Evolutionary conservation across 2,797 vertebrate genomes (phyloP).

Genomic region (Helarctos malayanus): DNA sequence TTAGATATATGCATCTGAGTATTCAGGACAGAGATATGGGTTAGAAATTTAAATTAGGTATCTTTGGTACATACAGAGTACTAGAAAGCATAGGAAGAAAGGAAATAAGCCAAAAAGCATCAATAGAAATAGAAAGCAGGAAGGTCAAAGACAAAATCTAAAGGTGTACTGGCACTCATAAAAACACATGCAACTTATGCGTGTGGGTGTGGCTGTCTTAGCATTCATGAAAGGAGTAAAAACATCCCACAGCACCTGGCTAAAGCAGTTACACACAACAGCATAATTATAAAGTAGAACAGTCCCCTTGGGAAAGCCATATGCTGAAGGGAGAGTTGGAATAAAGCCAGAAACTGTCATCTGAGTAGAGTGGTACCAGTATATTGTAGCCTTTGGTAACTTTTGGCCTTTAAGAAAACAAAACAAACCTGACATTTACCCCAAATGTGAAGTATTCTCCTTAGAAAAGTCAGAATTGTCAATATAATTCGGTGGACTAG

Average conservation of each 20-base stretch:
- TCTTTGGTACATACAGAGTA: not conserved
- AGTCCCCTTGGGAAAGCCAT: constrained; percentile 60
- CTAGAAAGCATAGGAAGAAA: not conserved
- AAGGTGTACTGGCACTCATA: not conserved
- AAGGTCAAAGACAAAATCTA: not conserved
- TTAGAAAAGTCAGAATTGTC: not conserved
- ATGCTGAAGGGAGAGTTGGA: constrained; percentile 64
- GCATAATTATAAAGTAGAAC: constrained; percentile 71
- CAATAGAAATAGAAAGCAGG: not conserved
- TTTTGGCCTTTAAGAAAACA: not conserved
- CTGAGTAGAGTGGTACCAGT: not conserved
- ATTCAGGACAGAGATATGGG: not conserved
- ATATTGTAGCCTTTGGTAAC: not conserved
- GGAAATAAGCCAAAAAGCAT: not conserved
- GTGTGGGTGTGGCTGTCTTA: not conserved
- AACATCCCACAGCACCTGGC: constrained; percentile 64
- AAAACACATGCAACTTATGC: not conserved
- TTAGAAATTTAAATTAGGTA: not conserved
- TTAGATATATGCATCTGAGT: not conserved
- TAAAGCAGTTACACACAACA: constrained; percentile 51
- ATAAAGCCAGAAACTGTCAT: constrained; percentile 43
- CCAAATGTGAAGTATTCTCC: constrained; percentile 48
- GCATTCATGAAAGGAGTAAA: not conserved
- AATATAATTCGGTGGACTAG: not conserved
- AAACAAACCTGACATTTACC: not conserved